A percentile compares a stretch with the other conserved stretches of the same genome.
These are phyloP conservation scores for Onychomys arenicola DNA, from an alignment of 2,797 vertebrate species.

Conservation along the genomic window DNA sequence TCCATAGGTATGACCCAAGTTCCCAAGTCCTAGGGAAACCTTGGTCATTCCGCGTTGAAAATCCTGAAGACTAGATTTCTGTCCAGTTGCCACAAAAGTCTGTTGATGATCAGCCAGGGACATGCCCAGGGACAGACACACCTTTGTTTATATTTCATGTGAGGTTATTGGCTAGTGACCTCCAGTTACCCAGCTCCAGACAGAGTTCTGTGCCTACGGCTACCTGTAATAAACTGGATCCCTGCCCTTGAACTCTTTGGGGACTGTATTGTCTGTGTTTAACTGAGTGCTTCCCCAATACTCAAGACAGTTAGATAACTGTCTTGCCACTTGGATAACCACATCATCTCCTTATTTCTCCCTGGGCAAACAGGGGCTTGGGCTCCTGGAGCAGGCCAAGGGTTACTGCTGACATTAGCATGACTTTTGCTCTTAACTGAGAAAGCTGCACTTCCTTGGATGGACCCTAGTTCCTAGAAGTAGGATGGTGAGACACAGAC, in stretches of 20 bases:
- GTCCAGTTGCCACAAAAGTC: background rate
- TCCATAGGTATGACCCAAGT: background rate
- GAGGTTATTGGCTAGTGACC: background rate
- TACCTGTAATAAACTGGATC: background rate
- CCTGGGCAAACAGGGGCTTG: background rate
- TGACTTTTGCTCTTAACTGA: background rate
- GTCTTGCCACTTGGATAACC: background rate
- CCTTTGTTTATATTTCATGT: background rate
- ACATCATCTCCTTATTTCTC: background rate
- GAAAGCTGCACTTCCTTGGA: slow-evolving; percentile 10
- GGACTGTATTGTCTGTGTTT: background rate
- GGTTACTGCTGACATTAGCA: background rate
- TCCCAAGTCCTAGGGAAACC: background rate
- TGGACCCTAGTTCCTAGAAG: background rate
- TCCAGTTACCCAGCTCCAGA: background rate
- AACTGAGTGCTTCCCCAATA: background rate
- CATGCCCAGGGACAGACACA: background rate
- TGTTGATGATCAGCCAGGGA: background rate
- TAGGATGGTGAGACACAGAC: background rate
- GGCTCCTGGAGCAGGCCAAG: background rate
- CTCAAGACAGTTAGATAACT: background rate
- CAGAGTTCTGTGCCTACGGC: background rate
- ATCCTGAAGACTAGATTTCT: background rate
- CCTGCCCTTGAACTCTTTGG: slow-evolving; percentile 16
- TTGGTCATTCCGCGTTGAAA: too few species aligned